Percentiles rank a stretch among this genome's conserved stretches.
These are phyloP conservation scores for Neomonachus schauinslandi DNA, from an alignment of 2,113 vertebrate species.

Conservation along the genomic window DNA sequence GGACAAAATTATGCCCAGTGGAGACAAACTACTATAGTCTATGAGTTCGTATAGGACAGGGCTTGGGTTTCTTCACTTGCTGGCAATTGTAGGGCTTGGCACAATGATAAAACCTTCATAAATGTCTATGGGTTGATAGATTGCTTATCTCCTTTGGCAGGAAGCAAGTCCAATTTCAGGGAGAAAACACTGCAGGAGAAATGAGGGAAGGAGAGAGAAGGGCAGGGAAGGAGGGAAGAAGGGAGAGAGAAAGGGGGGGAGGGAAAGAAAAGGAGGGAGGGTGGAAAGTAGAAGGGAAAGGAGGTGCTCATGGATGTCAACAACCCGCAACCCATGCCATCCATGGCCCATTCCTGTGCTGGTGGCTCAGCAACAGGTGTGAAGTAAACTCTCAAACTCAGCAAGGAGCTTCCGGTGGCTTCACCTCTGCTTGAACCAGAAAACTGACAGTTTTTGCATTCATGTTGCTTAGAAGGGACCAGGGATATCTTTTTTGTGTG, in stretches of 20 bases:
- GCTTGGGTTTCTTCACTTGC: background rate
- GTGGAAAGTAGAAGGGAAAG: background rate
- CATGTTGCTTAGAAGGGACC: conserved; percentile 46
- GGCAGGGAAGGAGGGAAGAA: background rate
- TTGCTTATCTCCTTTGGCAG: background rate
- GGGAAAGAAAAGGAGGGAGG: background rate
- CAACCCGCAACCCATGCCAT: background rate
- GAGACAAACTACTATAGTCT: background rate
- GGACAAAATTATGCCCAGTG: background rate
- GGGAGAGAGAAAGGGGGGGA: no score
- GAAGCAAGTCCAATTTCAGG: background rate
- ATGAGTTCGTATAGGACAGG: background rate
- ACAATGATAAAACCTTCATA: background rate
- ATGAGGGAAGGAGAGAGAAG: background rate
- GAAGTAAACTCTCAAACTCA: background rate
- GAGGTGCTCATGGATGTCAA: background rate
- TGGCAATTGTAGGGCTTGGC: background rate
- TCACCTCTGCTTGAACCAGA: conserved; percentile 58
- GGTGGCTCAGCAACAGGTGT: background rate
- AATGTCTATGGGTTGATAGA: background rate
- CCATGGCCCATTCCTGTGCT: background rate
- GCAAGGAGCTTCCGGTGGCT: background rate
- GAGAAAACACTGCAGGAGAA: background rate
- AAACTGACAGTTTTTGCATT: conserved; percentile 47
- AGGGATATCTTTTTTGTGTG: conserved; percentile 63